These are phyloP conservation scores for Drosophila ezoana DNA, from an alignment of 2,888 invertebrate genomes.

Conservation along the genomic window DNA sequence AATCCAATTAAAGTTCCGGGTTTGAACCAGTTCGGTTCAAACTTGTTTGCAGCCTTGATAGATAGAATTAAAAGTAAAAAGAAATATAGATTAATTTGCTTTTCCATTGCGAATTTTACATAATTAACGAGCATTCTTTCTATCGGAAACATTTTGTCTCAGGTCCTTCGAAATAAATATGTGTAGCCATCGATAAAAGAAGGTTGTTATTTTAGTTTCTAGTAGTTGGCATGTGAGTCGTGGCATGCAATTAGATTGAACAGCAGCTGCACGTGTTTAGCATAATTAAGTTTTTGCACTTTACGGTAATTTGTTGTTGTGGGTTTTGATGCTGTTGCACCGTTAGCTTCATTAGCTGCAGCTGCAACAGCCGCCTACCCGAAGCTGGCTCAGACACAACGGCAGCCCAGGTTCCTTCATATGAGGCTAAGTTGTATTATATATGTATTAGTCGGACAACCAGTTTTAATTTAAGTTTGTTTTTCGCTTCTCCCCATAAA, in stretches of 20 bases:
- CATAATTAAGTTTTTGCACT: slow-evolving; percentile 72
- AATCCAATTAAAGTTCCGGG: no score
- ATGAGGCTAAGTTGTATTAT: slow-evolving; percentile 44
- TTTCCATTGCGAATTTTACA: no score
- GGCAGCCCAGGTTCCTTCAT: slow-evolving; percentile 35
- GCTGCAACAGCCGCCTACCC: slow-evolving; percentile 55
- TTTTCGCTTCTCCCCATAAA: slow-evolving; percentile 12
- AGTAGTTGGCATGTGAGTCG: slow-evolving; percentile 43
- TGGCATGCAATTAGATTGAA: slow-evolving; percentile 72
- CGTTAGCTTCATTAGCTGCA: slow-evolving; percentile 78
- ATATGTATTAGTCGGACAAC: slow-evolving; percentile 54
- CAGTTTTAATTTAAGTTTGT: slow-evolving; percentile 59
- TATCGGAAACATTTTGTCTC: no score
- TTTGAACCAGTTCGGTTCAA: no score
- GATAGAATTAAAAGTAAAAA: no score
- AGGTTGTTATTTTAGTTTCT: not conserved
- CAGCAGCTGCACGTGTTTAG: slow-evolving; percentile 68
- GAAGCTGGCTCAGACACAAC: slow-evolving; percentile 18
- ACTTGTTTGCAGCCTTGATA: no score
- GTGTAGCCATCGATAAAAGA: no score
- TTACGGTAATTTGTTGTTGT: slow-evolving; percentile 66
- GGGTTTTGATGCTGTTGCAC: slow-evolving; percentile 33
- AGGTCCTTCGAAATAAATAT: no score
- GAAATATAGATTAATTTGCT: no score
- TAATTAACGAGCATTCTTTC: no score